Evolutionary conservation across 2,888 invertebrate species (phyloP).

Genomic region (Apodemia zela): DNA sequence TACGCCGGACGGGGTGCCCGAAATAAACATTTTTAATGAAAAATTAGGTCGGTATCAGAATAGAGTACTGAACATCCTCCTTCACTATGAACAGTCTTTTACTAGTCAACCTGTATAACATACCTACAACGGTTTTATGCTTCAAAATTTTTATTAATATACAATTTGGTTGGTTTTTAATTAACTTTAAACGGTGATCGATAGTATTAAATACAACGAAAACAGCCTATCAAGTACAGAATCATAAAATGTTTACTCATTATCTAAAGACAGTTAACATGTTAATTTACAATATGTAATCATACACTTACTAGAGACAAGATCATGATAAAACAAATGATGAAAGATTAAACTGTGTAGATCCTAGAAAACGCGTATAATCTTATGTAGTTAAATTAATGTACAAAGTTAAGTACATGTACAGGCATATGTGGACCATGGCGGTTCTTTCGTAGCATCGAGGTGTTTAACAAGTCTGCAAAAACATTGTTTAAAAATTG

Average conservation of each 20-base stretch:
- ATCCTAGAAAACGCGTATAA: neutral
- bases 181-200: neutral
- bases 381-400: conserved; percentile 2
- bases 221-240: neutral
- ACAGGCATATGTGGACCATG: too few species aligned
- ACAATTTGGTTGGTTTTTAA: neutral
- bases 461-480: too few species aligned
- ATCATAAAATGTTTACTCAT: neutral
- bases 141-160: neutral
- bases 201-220: neutral
- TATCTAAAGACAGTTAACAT: neutral
- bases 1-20: too few species aligned
- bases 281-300: conserved; percentile 6
- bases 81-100: too few species aligned
- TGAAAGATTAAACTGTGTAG: conserved; percentile 8
- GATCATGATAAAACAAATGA: conserved; percentile 2
- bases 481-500: too few species aligned
- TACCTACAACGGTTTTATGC: too few species aligned
- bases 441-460: too few species aligned
- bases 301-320: neutral
- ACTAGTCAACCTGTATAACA: too few species aligned
- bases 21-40: too few species aligned
- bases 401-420: neutral
- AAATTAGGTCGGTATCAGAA: too few species aligned
- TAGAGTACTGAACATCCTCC: too few species aligned